Evolutionary conservation across 2,797 vertebrate genomes (phyloP).

Genomic region (Tenualosa ilisha): DNA sequence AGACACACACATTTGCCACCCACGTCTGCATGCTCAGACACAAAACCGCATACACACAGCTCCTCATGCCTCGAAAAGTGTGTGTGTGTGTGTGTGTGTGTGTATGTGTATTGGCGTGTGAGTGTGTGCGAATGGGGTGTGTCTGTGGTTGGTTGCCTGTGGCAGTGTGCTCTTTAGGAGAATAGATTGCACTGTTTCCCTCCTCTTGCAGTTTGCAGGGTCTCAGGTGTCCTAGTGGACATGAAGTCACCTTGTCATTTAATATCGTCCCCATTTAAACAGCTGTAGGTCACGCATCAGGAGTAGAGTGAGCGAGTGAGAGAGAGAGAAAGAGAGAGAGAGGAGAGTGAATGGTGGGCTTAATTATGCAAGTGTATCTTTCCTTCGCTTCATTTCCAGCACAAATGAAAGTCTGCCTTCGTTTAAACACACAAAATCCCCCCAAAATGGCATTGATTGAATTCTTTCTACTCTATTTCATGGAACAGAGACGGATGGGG

Average conservation of each 20-base stretch:
- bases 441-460: slow-evolving; percentile 32
- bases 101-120: not conserved
- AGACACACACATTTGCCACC: not conserved
- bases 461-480: slow-evolving; percentile 44
- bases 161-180: slow-evolving; percentile 57
- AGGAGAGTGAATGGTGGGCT: slow-evolving; percentile 20
- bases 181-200: slow-evolving; percentile 60
- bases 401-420: slow-evolving; percentile 31
- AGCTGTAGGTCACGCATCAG: slow-evolving; percentile 60
- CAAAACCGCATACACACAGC: slow-evolving; percentile 1
- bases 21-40: not conserved
- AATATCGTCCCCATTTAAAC: slow-evolving; percentile 64
- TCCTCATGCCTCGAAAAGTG: not conserved
- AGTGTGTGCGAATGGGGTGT: not conserved
- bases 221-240: slow-evolving; percentile 72
- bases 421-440: slow-evolving; percentile 36
- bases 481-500: slow-evolving; percentile 12
- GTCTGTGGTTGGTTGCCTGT: slow-evolving; percentile 65
- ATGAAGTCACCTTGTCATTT: slow-evolving; percentile 72
- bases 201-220: slow-evolving; percentile 46
- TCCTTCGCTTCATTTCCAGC: slow-evolving; percentile 36
- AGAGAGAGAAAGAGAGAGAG: slow-evolving; percentile 23
- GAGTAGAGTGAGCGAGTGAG: not conserved
- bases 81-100: not conserved
- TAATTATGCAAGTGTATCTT: slow-evolving; percentile 42